A percentile compares a stretch with the other conserved stretches of the same genome.
These are phyloP conservation scores for Cremastinae sp. DNA, from an alignment of 2,888 invertebrate genomes.

Conservation along the genomic window DNA sequence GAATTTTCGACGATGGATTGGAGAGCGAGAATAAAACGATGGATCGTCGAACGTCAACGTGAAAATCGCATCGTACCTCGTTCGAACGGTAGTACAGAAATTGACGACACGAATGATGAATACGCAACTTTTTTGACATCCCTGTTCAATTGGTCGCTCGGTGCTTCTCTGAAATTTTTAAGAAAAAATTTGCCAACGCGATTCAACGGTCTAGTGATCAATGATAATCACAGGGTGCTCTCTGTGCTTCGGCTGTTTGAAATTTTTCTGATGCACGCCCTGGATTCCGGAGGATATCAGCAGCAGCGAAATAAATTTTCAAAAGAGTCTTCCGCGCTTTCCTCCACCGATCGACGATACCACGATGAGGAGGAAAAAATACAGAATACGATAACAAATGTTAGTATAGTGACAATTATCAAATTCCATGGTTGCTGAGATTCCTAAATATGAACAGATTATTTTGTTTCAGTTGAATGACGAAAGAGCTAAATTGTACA, in stretches of 20 bases:
- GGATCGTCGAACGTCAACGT: conserved; percentile 49
- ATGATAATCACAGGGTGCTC: conserved; percentile 76
- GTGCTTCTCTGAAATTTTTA: conserved; percentile 82
- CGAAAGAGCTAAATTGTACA: conserved; percentile 35
- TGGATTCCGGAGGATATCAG: conserved; percentile 56
- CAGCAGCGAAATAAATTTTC: background rate
- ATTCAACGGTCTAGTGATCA: conserved; percentile 62
- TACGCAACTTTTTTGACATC: conserved; percentile 71
- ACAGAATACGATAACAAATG: conserved; percentile 4
- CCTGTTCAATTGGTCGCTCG: conserved; percentile 83
- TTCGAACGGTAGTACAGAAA: background rate
- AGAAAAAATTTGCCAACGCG: conserved; percentile 79
- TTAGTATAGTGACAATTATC: background rate
- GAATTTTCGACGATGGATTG: conserved; percentile 81
- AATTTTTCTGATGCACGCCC: conserved; percentile 76
- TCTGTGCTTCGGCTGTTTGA: conserved; percentile 76
- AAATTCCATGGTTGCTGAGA: too few relatives aligned
- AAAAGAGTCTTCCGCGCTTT: conserved; percentile 7
- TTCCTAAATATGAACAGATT: too few relatives aligned
- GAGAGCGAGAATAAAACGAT: conserved; percentile 79
- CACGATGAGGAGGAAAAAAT: background rate
- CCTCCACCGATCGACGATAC: conserved; percentile 1
- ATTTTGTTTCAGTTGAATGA: conserved; percentile 11
- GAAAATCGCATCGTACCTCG: background rate
- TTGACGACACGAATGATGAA: conserved; percentile 42